Evolutionary conservation across 2,797 vertebrate genomes (phyloP), one percentile per base, ranked within the genome.

Genomic region (Natrix natrix): DNA sequence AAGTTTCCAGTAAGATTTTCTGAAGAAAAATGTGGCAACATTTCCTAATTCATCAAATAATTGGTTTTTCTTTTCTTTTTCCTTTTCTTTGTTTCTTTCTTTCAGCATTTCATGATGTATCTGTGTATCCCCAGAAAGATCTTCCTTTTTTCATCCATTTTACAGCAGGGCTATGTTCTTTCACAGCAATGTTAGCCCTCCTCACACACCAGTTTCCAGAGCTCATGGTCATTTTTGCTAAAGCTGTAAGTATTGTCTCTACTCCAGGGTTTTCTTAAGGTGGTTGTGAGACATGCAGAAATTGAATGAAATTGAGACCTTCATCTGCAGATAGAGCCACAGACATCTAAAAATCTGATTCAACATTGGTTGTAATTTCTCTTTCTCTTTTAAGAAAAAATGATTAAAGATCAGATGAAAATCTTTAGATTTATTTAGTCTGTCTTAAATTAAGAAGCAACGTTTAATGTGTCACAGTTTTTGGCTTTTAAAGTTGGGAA

Each of bases 131-230:
- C 52, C 99, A 99, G 98, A 99, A 99, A 97, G 99, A 99, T 93
- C 98, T 99, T 95, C 99, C 99, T 90, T 99, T 99, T 97, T 99
- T 99, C 98, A 99, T 99, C 97, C 99, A 99, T 96, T 99, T 99
- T 98, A 99, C 99, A 97, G 99, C 99, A 94, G 99, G 99, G 95
- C 98, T 99, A 91, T 99, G 99, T 94, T 99, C 99, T 95, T 99
- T 99, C 94, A 99, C 99, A 43, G 99, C 99, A 95, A 98, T 99
- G 99, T 98, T 99, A 97, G 99, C 99, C 93, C 98, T 99, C 96
- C 99, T 99, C 93, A 99, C 99, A 24, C 99, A 99, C 97, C 99
- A 99, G 97, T 99, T 99, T 97, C 99, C 99, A 26, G 99, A 99
- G 97, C 98, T 99, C 95, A 99, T 99, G 99, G 99, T 99, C 66